These are phyloP conservation scores for Leptopilina drosophilae DNA, from an alignment of 2,888 invertebrate genomes.

Conservation along the genomic window DNA sequence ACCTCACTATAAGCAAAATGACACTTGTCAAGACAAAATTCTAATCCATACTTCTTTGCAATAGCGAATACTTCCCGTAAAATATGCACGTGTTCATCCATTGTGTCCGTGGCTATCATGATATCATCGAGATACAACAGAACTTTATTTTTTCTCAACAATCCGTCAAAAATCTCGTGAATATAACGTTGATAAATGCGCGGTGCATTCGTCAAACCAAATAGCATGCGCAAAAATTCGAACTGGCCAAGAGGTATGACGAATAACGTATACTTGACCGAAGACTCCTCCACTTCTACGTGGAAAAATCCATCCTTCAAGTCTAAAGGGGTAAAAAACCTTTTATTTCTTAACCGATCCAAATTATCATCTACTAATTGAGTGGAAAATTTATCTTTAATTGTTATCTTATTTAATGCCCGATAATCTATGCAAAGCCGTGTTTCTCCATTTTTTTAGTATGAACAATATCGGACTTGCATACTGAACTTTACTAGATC, in stretches of 20 bases:
- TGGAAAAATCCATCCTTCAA: constrained; percentile 64
- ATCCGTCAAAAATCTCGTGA: neutral
- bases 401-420: constrained; percentile 60
- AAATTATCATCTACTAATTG: constrained; percentile 63
- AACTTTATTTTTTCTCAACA: constrained; percentile 14
- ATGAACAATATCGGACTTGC: constrained; percentile 59
- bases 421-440: constrained; percentile 64
- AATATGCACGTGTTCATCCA: constrained; percentile 9
- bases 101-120: constrained; percentile 5
- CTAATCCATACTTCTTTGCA: neutral
- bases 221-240: constrained; percentile 64
- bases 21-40: constrained; percentile 15
- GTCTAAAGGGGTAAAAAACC: constrained; percentile 62
- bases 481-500: constrained; percentile 58
- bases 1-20: constrained; percentile 4
- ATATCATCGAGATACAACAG: constrained; percentile 38
- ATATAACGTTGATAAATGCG: constrained; percentile 42
- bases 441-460: constrained; percentile 58
- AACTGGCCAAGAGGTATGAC: constrained; percentile 62
- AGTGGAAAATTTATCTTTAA: constrained; percentile 58
- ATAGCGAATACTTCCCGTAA: constrained; percentile 4
- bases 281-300: constrained; percentile 1
- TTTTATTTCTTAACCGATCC: constrained; percentile 60
- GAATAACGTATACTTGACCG: constrained; percentile 54
- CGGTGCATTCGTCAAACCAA: constrained; percentile 63